Conservation (phyloP, 1,140 invertebrate species). For the Homalodisca vitripennis region DNA sequence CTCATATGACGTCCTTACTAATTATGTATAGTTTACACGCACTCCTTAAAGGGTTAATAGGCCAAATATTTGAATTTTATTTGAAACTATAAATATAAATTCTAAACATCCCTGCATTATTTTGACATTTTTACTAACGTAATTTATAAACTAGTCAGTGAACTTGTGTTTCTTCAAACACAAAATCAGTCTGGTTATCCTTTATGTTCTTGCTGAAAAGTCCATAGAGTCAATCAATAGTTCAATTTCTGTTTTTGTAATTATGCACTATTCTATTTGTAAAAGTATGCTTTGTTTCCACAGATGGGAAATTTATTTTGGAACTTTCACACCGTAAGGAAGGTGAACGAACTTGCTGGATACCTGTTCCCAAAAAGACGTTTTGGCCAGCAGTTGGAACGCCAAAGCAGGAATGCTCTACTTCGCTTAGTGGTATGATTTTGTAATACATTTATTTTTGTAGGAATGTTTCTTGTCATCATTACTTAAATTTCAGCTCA, state of each 20-base stretch:
- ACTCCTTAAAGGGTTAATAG: too few species aligned
- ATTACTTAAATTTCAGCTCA: too few species aligned
- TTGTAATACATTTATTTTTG: not conserved
- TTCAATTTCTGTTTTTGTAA: not conserved
- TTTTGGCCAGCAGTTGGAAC: slow-evolving; percentile 74
- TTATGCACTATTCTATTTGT: not conserved
- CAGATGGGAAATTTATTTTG: slow-evolving; percentile 83
- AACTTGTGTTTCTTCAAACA: not conserved
- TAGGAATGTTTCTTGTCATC: not conserved
- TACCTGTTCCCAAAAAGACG: slow-evolving; percentile 81
- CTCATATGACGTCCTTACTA: too few species aligned
- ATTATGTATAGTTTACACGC: too few species aligned
- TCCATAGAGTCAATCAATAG: not conserved
- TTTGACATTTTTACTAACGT: not conserved
- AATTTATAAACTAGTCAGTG: not conserved
- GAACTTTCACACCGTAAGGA: slow-evolving; percentile 79
- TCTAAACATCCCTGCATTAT: not conserved
- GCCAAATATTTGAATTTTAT: too few species aligned
- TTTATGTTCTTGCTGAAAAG: not conserved
- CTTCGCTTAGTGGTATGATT: slow-evolving; percentile 62
- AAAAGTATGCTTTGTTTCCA: slow-evolving; percentile 30
- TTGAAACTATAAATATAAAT: too few species aligned
- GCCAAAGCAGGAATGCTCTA: slow-evolving; percentile 61
- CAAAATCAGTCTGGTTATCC: not conserved
- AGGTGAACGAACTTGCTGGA: slow-evolving; percentile 78